phyloP scores from a whole-genome alignment of 1,140 invertebrate species.

The Temnothorax curvispinosus region DNA sequence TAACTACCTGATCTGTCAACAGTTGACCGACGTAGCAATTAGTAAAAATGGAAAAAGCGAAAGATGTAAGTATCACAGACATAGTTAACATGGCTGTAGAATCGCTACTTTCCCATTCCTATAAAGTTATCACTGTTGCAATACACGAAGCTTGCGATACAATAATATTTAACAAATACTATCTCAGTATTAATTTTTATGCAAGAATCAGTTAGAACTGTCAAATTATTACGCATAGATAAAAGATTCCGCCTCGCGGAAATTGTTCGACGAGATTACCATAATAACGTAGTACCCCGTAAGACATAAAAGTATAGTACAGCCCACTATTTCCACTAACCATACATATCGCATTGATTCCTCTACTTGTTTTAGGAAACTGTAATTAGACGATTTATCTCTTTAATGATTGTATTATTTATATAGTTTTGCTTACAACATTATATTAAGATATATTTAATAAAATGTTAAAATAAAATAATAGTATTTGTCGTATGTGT shows the following conservation, averaged over 20 bases:
- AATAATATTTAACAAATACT: slow-evolving; percentile 2
- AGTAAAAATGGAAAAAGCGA: slow-evolving; percentile 67
- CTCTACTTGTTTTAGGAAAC: slow-evolving; percentile 59
- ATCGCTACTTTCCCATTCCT: slow-evolving; percentile 72
- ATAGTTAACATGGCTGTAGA: slow-evolving; percentile 30
- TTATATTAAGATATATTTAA: neutral
- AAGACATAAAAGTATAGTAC: slow-evolving; percentile 75
- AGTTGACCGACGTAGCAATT: slow-evolving; percentile 75
- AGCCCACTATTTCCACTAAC: slow-evolving; percentile 66
- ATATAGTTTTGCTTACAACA: neutral
- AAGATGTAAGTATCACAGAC: slow-evolving; percentile 62
- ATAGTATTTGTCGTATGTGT: neutral
- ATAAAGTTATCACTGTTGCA: slow-evolving; percentile 32
- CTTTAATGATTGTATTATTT: neutral
- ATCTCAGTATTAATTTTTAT: slow-evolving; percentile 28
- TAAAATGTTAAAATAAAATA: neutral
- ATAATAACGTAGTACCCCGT: slow-evolving; percentile 58
- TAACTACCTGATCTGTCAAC: slow-evolving; percentile 68
- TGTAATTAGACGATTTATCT: slow-evolving; percentile 18
- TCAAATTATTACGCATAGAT: slow-evolving; percentile 37
- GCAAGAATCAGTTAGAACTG: slow-evolving; percentile 46
- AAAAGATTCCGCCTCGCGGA: neutral
- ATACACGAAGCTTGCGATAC: neutral
- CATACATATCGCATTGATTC: slow-evolving; percentile 62
- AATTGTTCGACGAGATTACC: slow-evolving; percentile 25